Conservation (phyloP, 2,797 vertebrate species). For the Tinamus major region DNA sequence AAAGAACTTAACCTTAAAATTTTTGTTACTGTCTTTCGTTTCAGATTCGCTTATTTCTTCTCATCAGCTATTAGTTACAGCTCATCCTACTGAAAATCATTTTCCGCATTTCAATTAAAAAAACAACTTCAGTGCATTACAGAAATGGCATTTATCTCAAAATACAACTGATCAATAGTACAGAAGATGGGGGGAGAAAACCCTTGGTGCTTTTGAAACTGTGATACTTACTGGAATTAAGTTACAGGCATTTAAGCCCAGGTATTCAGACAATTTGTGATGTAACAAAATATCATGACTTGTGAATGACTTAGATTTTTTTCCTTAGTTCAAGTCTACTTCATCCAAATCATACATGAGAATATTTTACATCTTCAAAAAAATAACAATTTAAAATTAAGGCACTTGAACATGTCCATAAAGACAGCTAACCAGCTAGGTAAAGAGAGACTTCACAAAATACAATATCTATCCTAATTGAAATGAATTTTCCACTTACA, state of each 20-base stretch:
- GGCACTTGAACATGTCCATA: neutral
- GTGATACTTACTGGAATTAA: neutral
- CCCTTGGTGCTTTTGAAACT: neutral
- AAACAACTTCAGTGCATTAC: neutral
- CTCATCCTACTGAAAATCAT: neutral
- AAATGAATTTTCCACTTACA: neutral
- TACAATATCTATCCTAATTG: neutral
- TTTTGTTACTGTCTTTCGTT: neutral
- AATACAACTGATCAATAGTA: neutral
- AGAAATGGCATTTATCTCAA: neutral
- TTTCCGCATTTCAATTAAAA: neutral
- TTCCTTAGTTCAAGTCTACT: neutral
- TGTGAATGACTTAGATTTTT: neutral
- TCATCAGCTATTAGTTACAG: too few relatives aligned
- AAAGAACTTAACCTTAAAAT: neutral
- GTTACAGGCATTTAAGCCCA: neutral
- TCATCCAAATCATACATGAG: neutral
- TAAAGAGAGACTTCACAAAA: neutral
- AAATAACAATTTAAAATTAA: neutral
- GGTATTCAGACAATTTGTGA: neutral
- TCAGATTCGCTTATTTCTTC: neutral
- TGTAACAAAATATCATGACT: rapidly evolving
- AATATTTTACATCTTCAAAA: neutral
- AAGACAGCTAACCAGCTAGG: neutral
- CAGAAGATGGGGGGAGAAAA: neutral